Evolutionary conservation across 2,888 invertebrate genomes (phyloP).

Genomic region (Lissocephala sabroskyi): DNA sequence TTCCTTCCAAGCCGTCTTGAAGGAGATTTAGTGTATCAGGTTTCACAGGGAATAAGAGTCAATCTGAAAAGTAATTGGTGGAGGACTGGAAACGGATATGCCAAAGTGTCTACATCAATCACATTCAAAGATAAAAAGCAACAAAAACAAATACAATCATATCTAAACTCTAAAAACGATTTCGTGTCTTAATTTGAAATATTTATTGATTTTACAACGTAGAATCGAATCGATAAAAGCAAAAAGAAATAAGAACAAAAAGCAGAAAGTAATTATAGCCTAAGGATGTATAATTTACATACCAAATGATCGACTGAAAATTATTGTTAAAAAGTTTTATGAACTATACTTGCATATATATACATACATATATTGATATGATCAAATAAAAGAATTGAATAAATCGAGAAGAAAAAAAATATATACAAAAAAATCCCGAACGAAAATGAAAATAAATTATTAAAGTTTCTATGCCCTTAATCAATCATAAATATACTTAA

Average conservation of each 20-base stretch:
- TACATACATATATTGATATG: constrained; percentile 57
- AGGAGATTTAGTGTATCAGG: too few species aligned
- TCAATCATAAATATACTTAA: constrained; percentile 51
- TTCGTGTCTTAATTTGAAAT: constrained; percentile 58
- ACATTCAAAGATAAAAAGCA: constrained; percentile 31
- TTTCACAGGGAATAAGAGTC: too few species aligned
- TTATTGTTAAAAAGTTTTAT: constrained; percentile 69
- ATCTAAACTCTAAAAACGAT: constrained; percentile 49
- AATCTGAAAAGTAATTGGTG: too few species aligned
- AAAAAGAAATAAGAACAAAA: constrained; percentile 16
- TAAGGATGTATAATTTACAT: constrained; percentile 58
- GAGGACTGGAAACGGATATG: too few species aligned
- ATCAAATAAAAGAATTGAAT: constrained; percentile 55
- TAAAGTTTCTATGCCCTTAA: constrained; percentile 46
- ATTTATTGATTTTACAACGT: constrained; percentile 41
- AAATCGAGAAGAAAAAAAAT: too few species aligned
- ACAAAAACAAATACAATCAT: constrained; percentile 48
- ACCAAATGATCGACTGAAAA: constrained; percentile 69
- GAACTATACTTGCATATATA: constrained; percentile 57
- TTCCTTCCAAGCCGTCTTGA: too few species aligned
- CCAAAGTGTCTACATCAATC: constrained; percentile 36
- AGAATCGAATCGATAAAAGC: constrained; percentile 7
- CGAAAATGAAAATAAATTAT: not conserved
- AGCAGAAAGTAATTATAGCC: constrained; percentile 38
- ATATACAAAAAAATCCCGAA: constrained; percentile 10